Evolutionary conservation across 1,140 invertebrate species (phyloP).

Genomic region (Dendrolimus punctatus): DNA sequence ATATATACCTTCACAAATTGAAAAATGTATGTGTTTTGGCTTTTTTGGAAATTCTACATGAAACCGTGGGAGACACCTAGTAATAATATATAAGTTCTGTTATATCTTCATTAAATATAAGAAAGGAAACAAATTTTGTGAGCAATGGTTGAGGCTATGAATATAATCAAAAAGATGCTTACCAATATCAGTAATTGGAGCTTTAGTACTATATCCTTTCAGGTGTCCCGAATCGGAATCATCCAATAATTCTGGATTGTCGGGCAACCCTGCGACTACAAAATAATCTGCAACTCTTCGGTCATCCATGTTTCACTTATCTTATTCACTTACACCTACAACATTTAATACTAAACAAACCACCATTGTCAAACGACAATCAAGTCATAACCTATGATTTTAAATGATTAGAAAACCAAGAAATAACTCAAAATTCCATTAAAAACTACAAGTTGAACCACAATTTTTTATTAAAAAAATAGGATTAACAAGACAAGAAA

Average conservation of each 20-base stretch:
- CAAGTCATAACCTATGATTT: slow-evolving; percentile 20
- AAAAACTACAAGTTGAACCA: too few relatives aligned
- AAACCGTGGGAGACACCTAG: too few relatives aligned
- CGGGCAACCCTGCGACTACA: slow-evolving; percentile 95
- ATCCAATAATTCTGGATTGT: slow-evolving; percentile 83
- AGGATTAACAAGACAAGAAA: slow-evolving; percentile 31
- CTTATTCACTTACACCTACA: slow-evolving; percentile 20
- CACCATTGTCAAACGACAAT: slow-evolving; percentile 10
- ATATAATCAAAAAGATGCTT: slow-evolving; percentile 21
- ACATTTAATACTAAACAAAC: slow-evolving; percentile 15
- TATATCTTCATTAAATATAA: too few relatives aligned
- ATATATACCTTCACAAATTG: too few relatives aligned
- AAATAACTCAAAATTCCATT: too few relatives aligned
- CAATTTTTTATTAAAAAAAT: slow-evolving; percentile 13
- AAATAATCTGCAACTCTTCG: slow-evolving; percentile 94
- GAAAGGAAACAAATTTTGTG: too few relatives aligned
- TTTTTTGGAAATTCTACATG: too few relatives aligned
- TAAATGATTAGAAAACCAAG: background rate
- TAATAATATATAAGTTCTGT: too few relatives aligned
- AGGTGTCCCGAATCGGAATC: slow-evolving; percentile 88
- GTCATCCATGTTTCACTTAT: slow-evolving; percentile 79
- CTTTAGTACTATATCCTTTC: slow-evolving; percentile 80
- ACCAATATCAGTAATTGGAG: slow-evolving; percentile 94
- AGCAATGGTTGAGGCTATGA: background rate
- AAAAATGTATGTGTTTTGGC: too few relatives aligned